Base-by-base conservation (phyloP, 2,888 invertebrate species). In the Dyspetes luteomarginatus region DNA sequence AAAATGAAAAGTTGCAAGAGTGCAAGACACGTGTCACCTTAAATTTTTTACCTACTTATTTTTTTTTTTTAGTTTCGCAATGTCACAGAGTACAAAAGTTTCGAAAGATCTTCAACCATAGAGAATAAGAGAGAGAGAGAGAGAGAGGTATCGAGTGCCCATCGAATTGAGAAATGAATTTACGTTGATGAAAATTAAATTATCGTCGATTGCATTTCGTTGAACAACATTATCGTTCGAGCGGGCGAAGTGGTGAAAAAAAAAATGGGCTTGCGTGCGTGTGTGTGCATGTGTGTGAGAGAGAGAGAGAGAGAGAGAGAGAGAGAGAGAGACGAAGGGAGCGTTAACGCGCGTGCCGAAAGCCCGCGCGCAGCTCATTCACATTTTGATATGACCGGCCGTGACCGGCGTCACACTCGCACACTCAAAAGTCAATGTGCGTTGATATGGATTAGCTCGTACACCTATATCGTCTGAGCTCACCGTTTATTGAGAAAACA, bases 351-450 rank as follows among this genome's bases (percentile, higher is more conserved):
- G 77, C 81, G 81, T 73, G 81, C 77, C 81, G 81, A 77, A 77
- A 77, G 77, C 68, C 65, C 81, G 71, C 79, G 79, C 76, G 50
- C 52, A 68, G 81, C 81, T 81, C 81, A 81, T 81, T 81, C 81
- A 77, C 81, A 81, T 81, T 81, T 81, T 81, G 77, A 81, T 77
- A 68, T 81, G 81, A 81, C 81, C 81, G 81, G 81, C 81, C 81
- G 62, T 81, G 81, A 81, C 81, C 81, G 64, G 78, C 65, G 78
- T 72, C 78, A 78, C 78, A 72, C 67, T 72, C 73, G 68, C 72
- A 73, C 81, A 69, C 81, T 73, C 77, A n/a, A n/a, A n/a, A n/a
- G n/a, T n/a, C n/a, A n/a, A n/a, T n/a, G n/a, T n/a, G n/a, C n/a
- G n/a, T n/a, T n/a, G n/a, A n/a, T n/a, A n/a, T n/a, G n/a, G n/a